These are phyloP conservation scores for Drosophila nigricruria DNA, from an alignment of 2,888 invertebrate species.

Conservation along the genomic window DNA sequence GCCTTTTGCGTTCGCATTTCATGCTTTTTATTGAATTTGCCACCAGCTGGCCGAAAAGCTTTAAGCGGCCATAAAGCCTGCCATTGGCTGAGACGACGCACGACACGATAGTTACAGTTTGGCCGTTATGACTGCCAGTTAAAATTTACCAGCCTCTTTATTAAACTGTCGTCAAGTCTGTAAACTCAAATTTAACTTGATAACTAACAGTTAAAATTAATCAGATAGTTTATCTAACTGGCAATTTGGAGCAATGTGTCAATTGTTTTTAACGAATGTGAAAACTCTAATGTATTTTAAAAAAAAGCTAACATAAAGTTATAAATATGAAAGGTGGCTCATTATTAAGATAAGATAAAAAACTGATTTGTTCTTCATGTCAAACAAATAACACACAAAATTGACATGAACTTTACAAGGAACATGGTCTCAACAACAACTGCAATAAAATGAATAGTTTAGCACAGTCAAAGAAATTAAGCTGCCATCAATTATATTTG, in stretches of 20 bases:
- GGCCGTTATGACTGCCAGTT: background rate
- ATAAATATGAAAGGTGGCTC: background rate
- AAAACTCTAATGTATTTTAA: too few relatives aligned
- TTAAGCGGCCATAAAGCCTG: slow-evolving; percentile 29
- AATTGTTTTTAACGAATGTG: background rate
- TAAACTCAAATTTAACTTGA: background rate
- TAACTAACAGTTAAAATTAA: background rate
- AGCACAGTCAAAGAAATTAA: background rate
- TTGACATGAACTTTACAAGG: too few relatives aligned
- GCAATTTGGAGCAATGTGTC: background rate
- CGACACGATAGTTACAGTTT: background rate
- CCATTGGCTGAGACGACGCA: slow-evolving; percentile 2
- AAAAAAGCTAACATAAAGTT: background rate
- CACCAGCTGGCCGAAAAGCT: slow-evolving; percentile 39
- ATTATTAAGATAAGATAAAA: too few relatives aligned
- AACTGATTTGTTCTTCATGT: too few relatives aligned
- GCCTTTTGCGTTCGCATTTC: slow-evolving; percentile 36
- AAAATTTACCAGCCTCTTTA: background rate
- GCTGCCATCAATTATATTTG: background rate
- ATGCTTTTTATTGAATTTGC: slow-evolving; percentile 44
- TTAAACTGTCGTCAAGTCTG: background rate
- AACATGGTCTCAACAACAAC: background rate
- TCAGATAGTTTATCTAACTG: background rate
- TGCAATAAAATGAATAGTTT: too few relatives aligned
- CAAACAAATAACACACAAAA: too few relatives aligned